A percentile compares a stretch with the other conserved stretches of the same genome.
Evolutionary conservation across 2,113 vertebrate genomes (phyloP).

Genomic region (Myodes glareolus): DNA sequence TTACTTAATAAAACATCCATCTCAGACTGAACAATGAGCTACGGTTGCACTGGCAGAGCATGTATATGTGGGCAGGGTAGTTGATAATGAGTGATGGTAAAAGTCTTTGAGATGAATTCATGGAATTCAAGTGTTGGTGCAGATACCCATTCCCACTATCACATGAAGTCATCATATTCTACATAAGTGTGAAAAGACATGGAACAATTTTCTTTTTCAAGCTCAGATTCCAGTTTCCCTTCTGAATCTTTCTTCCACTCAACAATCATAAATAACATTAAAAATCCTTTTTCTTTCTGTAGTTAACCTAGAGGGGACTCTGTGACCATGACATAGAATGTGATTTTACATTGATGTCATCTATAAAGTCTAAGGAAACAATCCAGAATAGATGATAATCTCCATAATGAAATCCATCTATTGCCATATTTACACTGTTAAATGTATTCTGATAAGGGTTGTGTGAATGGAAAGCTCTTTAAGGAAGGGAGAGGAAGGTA

Average conservation of each 20-base stretch:
- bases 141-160: neutral
- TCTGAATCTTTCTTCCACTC: neutral
- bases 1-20: neutral
- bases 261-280: fast-evolving
- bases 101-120: neutral
- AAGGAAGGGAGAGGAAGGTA: neutral
- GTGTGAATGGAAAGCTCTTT: neutral
- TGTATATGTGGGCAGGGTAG: neutral
- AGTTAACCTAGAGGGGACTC: neutral
- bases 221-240: neutral
- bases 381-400: neutral
- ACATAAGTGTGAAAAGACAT: neutral
- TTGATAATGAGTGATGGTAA: neutral
- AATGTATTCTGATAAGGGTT: neutral
- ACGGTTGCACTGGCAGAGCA: neutral
- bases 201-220: fast-evolving
- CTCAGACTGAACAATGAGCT: neutral
- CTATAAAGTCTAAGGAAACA: neutral
- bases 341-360: neutral
- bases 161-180: neutral
- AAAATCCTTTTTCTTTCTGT: neutral
- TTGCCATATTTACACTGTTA: neutral
- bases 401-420: neutral
- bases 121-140: neutral
- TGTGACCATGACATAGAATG: neutral